Base-by-base conservation (phyloP, 23 tunicate species). In the Styela plicata region DNA sequence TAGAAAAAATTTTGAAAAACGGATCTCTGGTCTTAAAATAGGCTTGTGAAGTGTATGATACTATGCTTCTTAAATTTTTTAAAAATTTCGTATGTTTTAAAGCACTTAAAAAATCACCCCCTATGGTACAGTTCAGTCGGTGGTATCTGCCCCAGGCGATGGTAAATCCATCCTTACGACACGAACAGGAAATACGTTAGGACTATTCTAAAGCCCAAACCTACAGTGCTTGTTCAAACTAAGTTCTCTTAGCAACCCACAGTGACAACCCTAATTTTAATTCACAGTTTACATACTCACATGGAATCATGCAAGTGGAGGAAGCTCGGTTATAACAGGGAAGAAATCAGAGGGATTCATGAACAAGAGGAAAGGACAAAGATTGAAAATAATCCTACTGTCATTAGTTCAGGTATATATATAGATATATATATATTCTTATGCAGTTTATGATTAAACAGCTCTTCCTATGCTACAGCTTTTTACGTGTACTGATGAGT, bases 221-320 rank as follows among this genome's bases (percentile, higher is more conserved):
- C 29, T 24, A 44, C 13, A 7, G 13, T 7, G 13, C 13, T 44
- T 13, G 57, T 5, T 44, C n/a, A n/a, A 44, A 44, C 57, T 44
- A 5, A 44, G 7, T 44, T 44, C 57, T 5, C 13, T 13, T 44
- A n/a, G n/a, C n/a, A n/a, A n/a, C n/a, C 64, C 20, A 18, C 20
- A 18, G 19, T 17, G 20, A 17, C 18, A 57, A 57, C 20, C 18
- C 20, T n/a, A 17, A 74, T 75, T 24, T 32, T 3, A 10, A n/a
- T 24, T 76, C 53, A 5, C 31, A 83, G 87, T 23, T 17, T 83
- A 27, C 36, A 83, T 2, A 1, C 20, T 27, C 93, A 88, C 30
- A 20, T 69, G 30, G 63, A 31, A 62, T 20, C 61, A 17, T 88
- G 93, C 80, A 83, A 83, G 34, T 88, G 87, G 87, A 64, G 86